Evolutionary conservation across 2,888 invertebrate species (phyloP), one percentile per base, ranked within the genome.

Genomic region (Siphonodentalium dalli): DNA sequence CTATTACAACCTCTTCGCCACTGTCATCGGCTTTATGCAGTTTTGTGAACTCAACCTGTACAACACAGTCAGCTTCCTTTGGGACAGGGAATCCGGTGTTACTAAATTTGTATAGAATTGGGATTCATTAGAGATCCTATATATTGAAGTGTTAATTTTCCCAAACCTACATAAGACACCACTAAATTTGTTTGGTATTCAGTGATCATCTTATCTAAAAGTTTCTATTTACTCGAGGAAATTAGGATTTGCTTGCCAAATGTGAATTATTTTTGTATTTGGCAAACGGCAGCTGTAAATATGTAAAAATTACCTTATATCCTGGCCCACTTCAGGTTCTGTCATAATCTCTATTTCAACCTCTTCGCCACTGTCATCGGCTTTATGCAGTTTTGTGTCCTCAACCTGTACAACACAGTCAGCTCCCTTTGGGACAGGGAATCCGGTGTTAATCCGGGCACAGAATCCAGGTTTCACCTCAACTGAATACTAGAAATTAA

Each of bases 31-130:
- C 85, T 60, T 86, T 83, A 37, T 90, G 65, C 2, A 97, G 81
- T 68, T 86, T 85, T 0, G 97, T 97, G 74, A 97, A 92, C 84
- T 98, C 97, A 13, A 85, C 83, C 75, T 85, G 85, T 42, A 87
- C 83, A 1, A 87, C 86, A 23, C 86, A 84, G 75, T 87, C 86
- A 1, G 87, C 85, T 48, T 91, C 90, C 0, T 85, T 81, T 0
- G 98, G 97, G 52, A 99, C 75, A 0, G 93, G 88, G 0, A 95
- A 96, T 3, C 99, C 99, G 0, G 98, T 99, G 78, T 92, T 97
- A 53, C n/a, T n/a, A n/a, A n/a, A n/a, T n/a, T n/a, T n/a, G n/a
- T n/a, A n/a, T n/a, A n/a, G n/a, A n/a, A n/a, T n/a, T n/a, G n/a
- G n/a, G n/a, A n/a, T n/a, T n/a, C n/a, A n/a, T n/a, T n/a, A n/a